phyloP scores from a whole-genome alignment of 2,113 vertebrate genomes.

The Odontesthes bonariensis region DNA sequence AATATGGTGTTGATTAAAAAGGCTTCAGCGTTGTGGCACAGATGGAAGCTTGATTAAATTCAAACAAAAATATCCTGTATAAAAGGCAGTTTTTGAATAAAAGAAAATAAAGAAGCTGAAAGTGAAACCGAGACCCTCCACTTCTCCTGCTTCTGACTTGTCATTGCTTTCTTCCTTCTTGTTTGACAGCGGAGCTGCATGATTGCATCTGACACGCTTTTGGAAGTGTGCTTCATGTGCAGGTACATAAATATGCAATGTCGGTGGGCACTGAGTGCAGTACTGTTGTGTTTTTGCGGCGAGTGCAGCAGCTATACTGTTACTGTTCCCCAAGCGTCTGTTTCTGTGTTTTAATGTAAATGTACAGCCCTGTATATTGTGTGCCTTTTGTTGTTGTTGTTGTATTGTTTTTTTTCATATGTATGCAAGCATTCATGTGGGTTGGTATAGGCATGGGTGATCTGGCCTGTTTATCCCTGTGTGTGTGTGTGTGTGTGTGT shows the following conservation, averaged over 20 bases:
- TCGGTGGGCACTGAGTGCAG: background rate
- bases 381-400: background rate
- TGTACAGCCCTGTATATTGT: background rate
- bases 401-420: too few relatives aligned
- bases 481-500: slow-evolving; percentile 37
- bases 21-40: too few relatives aligned
- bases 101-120: background rate
- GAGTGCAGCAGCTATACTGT: background rate
- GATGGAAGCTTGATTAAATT: too few relatives aligned
- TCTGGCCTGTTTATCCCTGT: slow-evolving; percentile 36
- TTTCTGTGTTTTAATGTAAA: background rate
- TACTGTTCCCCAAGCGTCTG: background rate
- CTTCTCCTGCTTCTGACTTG: slow-evolving; percentile 10
- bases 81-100: too few relatives aligned
- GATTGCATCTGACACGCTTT: slow-evolving; percentile 1
- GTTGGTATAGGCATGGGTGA: slow-evolving; percentile 48
- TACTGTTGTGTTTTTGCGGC: background rate
- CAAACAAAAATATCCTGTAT: too few relatives aligned
- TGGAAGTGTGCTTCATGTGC: background rate
- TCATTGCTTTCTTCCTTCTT: slow-evolving; percentile 19
- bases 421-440: slow-evolving; percentile 48
- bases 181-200: slow-evolving; percentile 20
- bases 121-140: slow-evolving; percentile 29
- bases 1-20: too few relatives aligned
- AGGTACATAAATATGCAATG: background rate